Evolutionary conservation across 2,797 vertebrate species (phyloP), one percentile per base, ranked within the genome.

Genomic region (Girardinus metallicus): DNA sequence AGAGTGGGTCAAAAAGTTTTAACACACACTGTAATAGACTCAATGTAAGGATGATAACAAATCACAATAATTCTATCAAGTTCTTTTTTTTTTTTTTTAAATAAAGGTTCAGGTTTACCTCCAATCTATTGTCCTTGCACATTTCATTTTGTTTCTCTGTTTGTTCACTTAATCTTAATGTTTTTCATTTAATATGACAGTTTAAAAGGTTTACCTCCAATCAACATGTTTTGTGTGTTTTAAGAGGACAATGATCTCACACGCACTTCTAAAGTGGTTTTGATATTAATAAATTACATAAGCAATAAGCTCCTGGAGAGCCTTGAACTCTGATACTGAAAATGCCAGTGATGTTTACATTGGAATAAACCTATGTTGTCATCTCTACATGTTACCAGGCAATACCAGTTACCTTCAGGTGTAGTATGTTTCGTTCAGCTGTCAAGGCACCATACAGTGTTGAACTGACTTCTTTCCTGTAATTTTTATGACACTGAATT

Each of bases 381-480:
- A 89, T 85, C 55, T 1, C 55, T 49, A 68, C 49, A 62, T 88
- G 90, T 91, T 74, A 78, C 85, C 1, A 74, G 81, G 84, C 85
- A 86, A 79, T 2, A 76, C 18, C 85, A 68, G 90, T 23, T 79
- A 10, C 84, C 2, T 92, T 93, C 3, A 77, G 0, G 0, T 34
- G 0, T 21, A 6, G 11, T 39, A n/a, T 0, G 49, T 43, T 80
- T 53, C 21, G 21, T 13, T 21, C 23, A 13, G 21, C 1, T 41
- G 26, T 43, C 39, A 68, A 43, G 1, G 64, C 36, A 68, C 11
- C 39, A 12, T 13, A 36, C 9, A 39, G 23, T 4, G 18, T 66
- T 39, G 8, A 66, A 68, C 64, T 26, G 21, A 66, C 21, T 5
- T 26, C 1, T 26, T 11, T 68, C 21, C 36, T 43, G 21, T 41